Conservation (phyloP, 2,888 invertebrate genomes). For the Mimumesa dahlbomi region DNA sequence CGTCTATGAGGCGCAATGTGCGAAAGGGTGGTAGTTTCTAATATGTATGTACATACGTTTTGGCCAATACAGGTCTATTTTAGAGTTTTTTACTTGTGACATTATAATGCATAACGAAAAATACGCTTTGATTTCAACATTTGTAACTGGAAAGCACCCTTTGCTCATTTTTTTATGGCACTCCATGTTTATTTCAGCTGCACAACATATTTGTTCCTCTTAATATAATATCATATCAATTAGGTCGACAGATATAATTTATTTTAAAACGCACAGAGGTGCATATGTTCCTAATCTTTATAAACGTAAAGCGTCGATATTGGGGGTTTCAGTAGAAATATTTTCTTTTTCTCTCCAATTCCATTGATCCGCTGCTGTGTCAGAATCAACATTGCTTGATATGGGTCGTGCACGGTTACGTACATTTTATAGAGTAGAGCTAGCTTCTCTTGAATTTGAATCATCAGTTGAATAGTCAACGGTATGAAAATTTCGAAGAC, state of each 20-base stretch:
- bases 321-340: slow-evolving; percentile 31
- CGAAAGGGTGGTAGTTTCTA: slow-evolving; percentile 29
- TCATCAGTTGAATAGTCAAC: slow-evolving; percentile 23
- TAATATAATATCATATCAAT: slow-evolving; percentile 35
- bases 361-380: slow-evolving; percentile 28
- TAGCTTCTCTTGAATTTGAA: slow-evolving; percentile 32
- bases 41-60: slow-evolving; percentile 27
- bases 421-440: slow-evolving; percentile 21
- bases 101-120: slow-evolving; percentile 39
- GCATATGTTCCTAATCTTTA: slow-evolving; percentile 26
- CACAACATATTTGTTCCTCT: no score
- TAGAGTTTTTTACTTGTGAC: slow-evolving; percentile 41
- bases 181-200: no score
- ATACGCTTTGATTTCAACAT: slow-evolving; percentile 37
- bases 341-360: slow-evolving; percentile 30
- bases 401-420: slow-evolving; percentile 28
- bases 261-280: slow-evolving; percentile 35
- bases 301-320: slow-evolving; percentile 20
- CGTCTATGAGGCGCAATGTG: slow-evolving; percentile 28
- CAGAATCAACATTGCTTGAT: slow-evolving; percentile 34
- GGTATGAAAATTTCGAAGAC: slow-evolving; percentile 23
- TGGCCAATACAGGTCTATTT: slow-evolving; percentile 36
- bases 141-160: slow-evolving; percentile 34
- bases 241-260: slow-evolving; percentile 29
- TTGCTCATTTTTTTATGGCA: no score